Base-by-base conservation (phyloP, 2,888 invertebrate species). In the Watsonalla cultraria region DNA sequence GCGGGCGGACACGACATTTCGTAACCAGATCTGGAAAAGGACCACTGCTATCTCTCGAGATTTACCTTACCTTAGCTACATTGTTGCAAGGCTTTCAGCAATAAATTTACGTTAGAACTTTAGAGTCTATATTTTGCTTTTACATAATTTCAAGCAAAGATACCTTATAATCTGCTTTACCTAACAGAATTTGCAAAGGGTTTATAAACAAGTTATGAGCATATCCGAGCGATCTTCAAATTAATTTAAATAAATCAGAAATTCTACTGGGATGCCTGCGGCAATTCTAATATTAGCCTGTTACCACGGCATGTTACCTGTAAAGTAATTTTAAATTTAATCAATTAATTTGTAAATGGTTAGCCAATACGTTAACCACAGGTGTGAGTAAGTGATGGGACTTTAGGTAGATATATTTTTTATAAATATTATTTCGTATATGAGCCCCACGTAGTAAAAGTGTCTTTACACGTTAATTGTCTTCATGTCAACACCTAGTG, bases 1-100 rank as follows among this genome's bases (percentile, higher is more conserved):
- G 70, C 72, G 62, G 65, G 70, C 72, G 62, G 65, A 81, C 80
- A 78, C 70, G 76, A 73, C 78, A 74, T 72, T 71, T 76, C 64
- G 80, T 70, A 78, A 79, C 76, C 69, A 61, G 74, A 79, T 77
- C 77, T 70, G 59, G 61, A 58, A 62, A 64, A 59, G 42, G 11
- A 11, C 58, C 54, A 55, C 56, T 52, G 59, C 49, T 49, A 49
- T 37, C 37, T 49, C n/a, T 37, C 49, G 37, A n/a, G 49, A 15
- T 39, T 15, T 42, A 37, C 49, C 37, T 37, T 14, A 37, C 37
- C 24, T 35, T 49, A 37, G 14, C 37, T 9, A 39, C 15, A 49
- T 14, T 15, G 37, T 11, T 14, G 14, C 42, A 8, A 42, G 7
- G 42, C 11, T 42, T 8, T 42, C 11, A 11, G 37, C 37, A 42